Conservation (phyloP, 2,797 vertebrate genomes). For the Fundulus diaphanus region DNA sequence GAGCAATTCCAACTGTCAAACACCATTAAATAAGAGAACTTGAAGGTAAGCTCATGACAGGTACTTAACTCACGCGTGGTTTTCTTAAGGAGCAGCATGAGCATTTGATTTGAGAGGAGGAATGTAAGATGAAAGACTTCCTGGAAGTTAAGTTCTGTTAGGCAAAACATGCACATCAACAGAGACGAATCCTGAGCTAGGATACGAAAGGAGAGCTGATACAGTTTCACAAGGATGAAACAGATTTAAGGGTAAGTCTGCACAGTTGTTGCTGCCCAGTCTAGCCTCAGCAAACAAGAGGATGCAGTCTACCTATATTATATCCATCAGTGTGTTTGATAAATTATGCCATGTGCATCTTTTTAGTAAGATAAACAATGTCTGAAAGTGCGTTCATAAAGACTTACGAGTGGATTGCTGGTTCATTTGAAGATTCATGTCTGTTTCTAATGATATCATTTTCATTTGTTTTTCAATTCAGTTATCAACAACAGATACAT, state of each 20-base stretch:
- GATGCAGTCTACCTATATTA: not conserved
- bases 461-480: not conserved
- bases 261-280: not conserved
- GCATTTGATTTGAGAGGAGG: constrained; percentile 16
- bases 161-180: too few relatives aligned
- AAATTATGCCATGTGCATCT: not conserved
- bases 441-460: not conserved
- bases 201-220: not conserved
- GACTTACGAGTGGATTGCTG: not conserved
- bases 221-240: not conserved
- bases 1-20: not conserved
- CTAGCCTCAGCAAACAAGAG: too few relatives aligned
- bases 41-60: not conserved
- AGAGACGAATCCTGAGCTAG: not conserved
- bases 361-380: not conserved
- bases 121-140: constrained; percentile 16
- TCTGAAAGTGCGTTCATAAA: not conserved
- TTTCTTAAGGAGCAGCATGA: constrained; percentile 4
- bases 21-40: not conserved
- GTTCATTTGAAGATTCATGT: not conserved
- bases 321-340: not conserved
- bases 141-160: not conserved
- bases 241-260: not conserved
- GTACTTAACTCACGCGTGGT: constrained; percentile 12
- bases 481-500: constrained; percentile 17